phyloP scores from a whole-genome alignment of 2,797 vertebrate genomes.

The Paedocypris micromegethes region DNA sequence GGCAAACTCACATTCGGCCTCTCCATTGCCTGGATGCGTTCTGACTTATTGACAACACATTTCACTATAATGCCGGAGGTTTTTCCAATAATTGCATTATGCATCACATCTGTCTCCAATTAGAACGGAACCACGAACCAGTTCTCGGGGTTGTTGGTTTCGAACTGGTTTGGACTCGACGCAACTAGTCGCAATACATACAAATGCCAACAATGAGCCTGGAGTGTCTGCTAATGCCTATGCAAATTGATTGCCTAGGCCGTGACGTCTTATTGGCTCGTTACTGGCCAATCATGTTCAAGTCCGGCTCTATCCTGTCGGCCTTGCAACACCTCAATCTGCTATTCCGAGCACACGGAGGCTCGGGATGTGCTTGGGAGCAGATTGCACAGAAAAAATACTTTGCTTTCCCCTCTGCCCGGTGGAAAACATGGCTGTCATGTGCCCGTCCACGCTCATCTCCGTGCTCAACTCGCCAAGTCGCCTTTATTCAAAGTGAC shows the following conservation, averaged over 20 bases:
- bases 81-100: conserved; percentile 23
- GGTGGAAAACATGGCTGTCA: conserved; percentile 70
- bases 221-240: conserved; percentile 1
- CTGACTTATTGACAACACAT: conserved; percentile 9
- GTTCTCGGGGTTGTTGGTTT: no score
- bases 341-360: conserved; percentile 52
- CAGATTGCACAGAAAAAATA: conserved; percentile 72
- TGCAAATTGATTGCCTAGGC: not conserved
- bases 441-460: conserved; percentile 72
- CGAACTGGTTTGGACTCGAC: not conserved
- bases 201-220: not conserved
- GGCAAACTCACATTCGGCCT: conserved; percentile 38
- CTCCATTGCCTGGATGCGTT: not conserved
- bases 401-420: conserved; percentile 61
- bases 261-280: not conserved
- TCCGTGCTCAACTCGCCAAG: conserved; percentile 52
- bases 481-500: conserved; percentile 74
- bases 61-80: conserved; percentile 9
- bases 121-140: not conserved
- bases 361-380: conserved; percentile 64
- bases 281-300: conserved; percentile 7
- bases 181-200: conserved; percentile 14
- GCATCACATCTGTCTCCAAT: conserved; percentile 18
- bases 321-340: conserved; percentile 7
- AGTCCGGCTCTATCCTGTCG: not conserved